These are phyloP conservation scores for Nerophis lumbriciformis DNA, from an alignment of 2,113 vertebrate species.

Conservation along the genomic window DNA sequence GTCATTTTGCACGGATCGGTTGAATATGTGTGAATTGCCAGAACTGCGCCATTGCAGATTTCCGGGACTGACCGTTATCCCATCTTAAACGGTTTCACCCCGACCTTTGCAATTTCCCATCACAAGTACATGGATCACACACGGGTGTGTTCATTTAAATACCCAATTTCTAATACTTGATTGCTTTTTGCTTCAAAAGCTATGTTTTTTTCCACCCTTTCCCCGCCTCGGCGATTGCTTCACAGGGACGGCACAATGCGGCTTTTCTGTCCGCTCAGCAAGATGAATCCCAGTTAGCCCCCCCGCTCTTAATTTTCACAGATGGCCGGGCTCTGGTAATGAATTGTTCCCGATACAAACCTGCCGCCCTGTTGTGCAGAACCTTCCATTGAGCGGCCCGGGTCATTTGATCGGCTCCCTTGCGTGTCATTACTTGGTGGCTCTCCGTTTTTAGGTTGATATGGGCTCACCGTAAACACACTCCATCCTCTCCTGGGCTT, in stretches of 20 bases:
- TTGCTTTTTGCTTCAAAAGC: background rate
- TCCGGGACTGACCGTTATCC: too few relatives aligned
- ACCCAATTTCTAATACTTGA: background rate
- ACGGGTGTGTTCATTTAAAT: too few relatives aligned
- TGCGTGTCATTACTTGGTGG: constrained; percentile 2
- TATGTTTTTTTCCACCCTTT: background rate
- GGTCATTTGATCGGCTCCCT: constrained; percentile 28
- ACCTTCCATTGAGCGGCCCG: constrained; percentile 26
- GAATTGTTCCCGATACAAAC: constrained; percentile 44
- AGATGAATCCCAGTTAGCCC: constrained; percentile 47
- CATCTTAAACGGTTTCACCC: too few relatives aligned
- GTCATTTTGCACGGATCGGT: too few relatives aligned
- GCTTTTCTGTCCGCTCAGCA: constrained; percentile 7
- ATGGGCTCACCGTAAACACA: constrained; percentile 29
- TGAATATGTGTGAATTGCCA: too few relatives aligned
- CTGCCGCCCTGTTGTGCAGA: constrained; percentile 26
- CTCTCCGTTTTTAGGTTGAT: constrained; percentile 5
- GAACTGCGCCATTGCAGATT: too few relatives aligned
- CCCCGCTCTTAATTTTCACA: constrained; percentile 55
- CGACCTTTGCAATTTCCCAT: too few relatives aligned
- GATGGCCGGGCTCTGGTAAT: constrained; percentile 43
- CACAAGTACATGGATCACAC: too few relatives aligned
- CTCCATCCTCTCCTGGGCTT: constrained; percentile 16
- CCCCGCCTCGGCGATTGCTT: background rate
- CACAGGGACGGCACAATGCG: background rate